These are phyloP conservation scores for Leucosticte australis DNA, from an alignment of 2,113 vertebrate genomes.

Conservation along the genomic window DNA sequence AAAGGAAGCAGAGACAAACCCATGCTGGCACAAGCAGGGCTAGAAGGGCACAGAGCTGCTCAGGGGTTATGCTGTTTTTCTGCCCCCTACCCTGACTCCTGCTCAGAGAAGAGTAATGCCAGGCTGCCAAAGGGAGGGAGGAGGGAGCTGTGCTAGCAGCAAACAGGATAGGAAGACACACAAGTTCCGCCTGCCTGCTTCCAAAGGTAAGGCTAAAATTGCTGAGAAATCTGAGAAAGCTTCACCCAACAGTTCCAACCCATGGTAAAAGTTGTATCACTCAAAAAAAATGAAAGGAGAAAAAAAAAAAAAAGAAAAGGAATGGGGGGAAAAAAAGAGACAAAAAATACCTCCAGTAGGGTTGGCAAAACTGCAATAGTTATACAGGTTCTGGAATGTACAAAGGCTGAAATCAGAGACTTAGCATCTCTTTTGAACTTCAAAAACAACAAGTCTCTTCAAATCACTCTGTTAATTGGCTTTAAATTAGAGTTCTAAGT, in stretches of 20 bases:
- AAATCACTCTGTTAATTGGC: constrained; percentile 62
- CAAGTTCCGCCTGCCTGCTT: not conserved
- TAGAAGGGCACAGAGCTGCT: not conserved
- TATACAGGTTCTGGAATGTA: constrained; percentile 64
- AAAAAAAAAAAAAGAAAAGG: too few relatives aligned
- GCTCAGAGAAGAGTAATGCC: not conserved
- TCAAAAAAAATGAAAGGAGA: not conserved
- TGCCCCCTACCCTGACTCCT: not conserved
- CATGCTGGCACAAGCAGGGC: not conserved
- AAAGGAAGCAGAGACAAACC: not conserved
- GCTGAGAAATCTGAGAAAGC: not conserved
- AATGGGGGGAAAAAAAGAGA: not conserved
- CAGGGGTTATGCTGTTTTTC: not conserved
- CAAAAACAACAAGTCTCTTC: constrained; percentile 68
- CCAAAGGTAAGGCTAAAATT: not conserved
- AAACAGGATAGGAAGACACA: not conserved
- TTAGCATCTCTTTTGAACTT: constrained; percentile 67
- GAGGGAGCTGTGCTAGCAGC: not conserved
- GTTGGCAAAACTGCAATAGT: constrained; percentile 63
- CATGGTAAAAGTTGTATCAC: not conserved
- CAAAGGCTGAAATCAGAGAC: constrained; percentile 65
- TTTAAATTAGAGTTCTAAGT: constrained; percentile 68
- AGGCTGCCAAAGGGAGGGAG: not conserved
- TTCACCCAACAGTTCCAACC: not conserved
- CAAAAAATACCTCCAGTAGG: not conserved